These are phyloP conservation scores for Phrynocephalus versicolor DNA, from an alignment of 2,113 vertebrate genomes.

Conservation along the genomic window DNA sequence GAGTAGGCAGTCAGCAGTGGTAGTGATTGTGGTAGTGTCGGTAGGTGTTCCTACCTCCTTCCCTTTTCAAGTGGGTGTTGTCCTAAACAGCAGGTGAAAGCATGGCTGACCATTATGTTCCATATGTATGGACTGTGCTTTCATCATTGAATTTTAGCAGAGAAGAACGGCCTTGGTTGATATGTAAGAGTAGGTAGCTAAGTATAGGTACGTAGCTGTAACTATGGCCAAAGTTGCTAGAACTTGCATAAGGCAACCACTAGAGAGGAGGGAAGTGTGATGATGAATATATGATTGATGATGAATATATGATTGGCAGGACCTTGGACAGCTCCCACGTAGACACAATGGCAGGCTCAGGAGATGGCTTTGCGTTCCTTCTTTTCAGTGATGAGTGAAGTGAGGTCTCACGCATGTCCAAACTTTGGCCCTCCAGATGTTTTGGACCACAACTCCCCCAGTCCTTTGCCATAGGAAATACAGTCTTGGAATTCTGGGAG, in stretches of 20 bases:
- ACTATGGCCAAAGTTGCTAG: not conserved
- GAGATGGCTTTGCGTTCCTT: too few species aligned
- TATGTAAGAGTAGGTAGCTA: not conserved
- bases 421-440: too few species aligned
- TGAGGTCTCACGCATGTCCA: too few species aligned
- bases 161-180: not conserved
- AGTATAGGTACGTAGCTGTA: not conserved
- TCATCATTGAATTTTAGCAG: not conserved
- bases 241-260: not conserved
- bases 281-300: not conserved
- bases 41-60: not conserved
- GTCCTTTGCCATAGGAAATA: too few species aligned
- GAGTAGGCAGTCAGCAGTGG: not conserved
- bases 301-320: not conserved
- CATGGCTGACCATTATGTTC: too few species aligned
- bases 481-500: too few species aligned
- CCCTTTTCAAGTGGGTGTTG: not conserved
- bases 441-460: too few species aligned
- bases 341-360: too few species aligned
- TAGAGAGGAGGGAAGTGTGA: not conserved
- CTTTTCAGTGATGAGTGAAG: not conserved
- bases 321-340: not conserved
- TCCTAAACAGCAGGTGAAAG: too few species aligned
- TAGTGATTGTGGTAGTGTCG: not conserved
- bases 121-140: not conserved